These are phyloP conservation scores for Sprattus sprattus DNA, from an alignment of 2,113 vertebrate species.

Conservation along the genomic window DNA sequence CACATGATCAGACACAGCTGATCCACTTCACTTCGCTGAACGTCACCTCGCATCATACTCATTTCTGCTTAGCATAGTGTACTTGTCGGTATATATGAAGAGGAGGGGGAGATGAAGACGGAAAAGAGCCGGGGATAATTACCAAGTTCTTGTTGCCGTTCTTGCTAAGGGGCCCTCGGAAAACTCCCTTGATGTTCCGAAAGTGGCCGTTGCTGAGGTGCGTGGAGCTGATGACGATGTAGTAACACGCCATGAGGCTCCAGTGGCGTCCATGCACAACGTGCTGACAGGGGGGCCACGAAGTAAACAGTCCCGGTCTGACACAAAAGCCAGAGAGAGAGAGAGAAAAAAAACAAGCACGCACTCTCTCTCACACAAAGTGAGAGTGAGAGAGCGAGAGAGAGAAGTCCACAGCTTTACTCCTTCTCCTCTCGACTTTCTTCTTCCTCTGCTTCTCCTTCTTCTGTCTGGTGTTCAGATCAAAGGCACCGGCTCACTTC, in stretches of 20 bases:
- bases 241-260: slow-evolving; percentile 94
- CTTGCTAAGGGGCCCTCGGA: slow-evolving; percentile 90
- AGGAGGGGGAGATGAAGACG: not conserved
- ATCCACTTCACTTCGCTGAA: not conserved
- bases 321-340: slow-evolving; percentile 9
- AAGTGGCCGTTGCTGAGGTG: slow-evolving; percentile 96
- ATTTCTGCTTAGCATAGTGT: not conserved
- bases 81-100: not conserved
- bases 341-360: slow-evolving; percentile 19
- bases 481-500: slow-evolving; percentile 18
- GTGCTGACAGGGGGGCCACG: slow-evolving; percentile 4
- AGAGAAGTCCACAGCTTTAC: not conserved
- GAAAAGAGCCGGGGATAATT: slow-evolving; percentile 54
- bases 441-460: not conserved
- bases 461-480: slow-evolving; percentile 21
- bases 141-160: slow-evolving; percentile 84
- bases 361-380: not conserved
- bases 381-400: not conserved
- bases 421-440: not conserved
- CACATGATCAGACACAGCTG: not conserved
- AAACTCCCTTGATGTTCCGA: slow-evolving; percentile 98
- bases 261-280: slow-evolving; percentile 49
- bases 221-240: slow-evolving; percentile 97
- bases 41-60: not conserved
- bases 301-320: not conserved